A percentile compares a stretch with the other conserved stretches of the same genome.
These are phyloP conservation scores for Cheilosia scutellata DNA, from an alignment of 2,888 invertebrate species.

Conservation along the genomic window DNA sequence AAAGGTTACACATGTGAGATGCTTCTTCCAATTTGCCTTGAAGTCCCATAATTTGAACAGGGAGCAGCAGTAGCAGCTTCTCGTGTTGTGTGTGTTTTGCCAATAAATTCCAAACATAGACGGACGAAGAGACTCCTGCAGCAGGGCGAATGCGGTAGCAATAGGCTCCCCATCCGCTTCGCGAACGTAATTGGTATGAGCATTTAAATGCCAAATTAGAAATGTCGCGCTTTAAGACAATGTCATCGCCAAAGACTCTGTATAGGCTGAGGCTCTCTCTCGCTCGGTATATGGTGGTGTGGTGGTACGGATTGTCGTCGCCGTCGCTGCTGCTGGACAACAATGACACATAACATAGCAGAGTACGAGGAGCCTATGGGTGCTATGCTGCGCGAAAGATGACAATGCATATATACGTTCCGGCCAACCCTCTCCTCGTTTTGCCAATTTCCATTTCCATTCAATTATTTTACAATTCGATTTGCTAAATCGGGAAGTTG, in stretches of 20 bases:
- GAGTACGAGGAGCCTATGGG: slow-evolving; percentile 4
- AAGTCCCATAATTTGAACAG: slow-evolving; percentile 71
- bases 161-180: slow-evolving; percentile 69
- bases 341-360: slow-evolving; percentile 73
- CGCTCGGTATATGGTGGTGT: slow-evolving; percentile 20
- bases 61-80: slow-evolving; percentile 45
- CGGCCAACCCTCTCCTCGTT: slow-evolving; percentile 8
- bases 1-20: slow-evolving; percentile 76
- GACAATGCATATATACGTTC: slow-evolving; percentile 65
- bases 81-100: slow-evolving; percentile 55
- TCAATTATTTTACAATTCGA: slow-evolving; percentile 78
- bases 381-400: slow-evolving; percentile 55
- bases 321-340: slow-evolving; percentile 59
- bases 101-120: slow-evolving; percentile 75
- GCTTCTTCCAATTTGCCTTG: slow-evolving; percentile 75
- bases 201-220: slow-evolving; percentile 79
- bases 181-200: slow-evolving; percentile 77
- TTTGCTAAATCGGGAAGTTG: slow-evolving; percentile 76
- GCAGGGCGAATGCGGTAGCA: slow-evolving; percentile 57
- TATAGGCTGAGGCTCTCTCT: slow-evolving; percentile 6
- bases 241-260: slow-evolving; percentile 77
- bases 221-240: slow-evolving; percentile 78
- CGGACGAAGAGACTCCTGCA: slow-evolving; percentile 28
- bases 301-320: slow-evolving; percentile 18
- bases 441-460: slow-evolving; percentile 78